Evolutionary conservation across 2,113 vertebrate species (phyloP), one percentile per base, ranked within the genome.

Genomic region (Willisornis vidua): DNA sequence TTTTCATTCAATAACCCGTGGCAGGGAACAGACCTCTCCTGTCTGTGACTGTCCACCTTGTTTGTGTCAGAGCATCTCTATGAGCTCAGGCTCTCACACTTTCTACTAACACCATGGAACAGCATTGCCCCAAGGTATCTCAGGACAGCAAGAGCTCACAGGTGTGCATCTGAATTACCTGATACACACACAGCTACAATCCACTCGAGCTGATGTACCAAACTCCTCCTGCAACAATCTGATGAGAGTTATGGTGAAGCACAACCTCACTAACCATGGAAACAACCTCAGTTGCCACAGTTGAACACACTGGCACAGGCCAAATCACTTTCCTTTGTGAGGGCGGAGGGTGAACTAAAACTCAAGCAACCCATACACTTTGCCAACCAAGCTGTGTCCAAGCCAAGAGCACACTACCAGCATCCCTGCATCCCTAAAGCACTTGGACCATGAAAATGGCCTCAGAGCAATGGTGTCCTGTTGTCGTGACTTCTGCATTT

Each of bases 101-200:
- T 68, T 52, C 45, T 52, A 39, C 25, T 67, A 83, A 61, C 10
- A 57, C 23, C 49, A 48, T 1, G 5, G 33, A 67, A 75, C 2
- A 59, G 48, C 23, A 54, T 3, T 73, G 39, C 79, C 90, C 19
- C 11, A 29, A 54, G n/a, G n/a, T 61, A 65, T 35, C 45, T 61
- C 58, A 61, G 35, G 59, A 65, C 18, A 90, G 25, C 41, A 76
- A 43, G 35, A 62, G 49, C 41, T 79, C 35, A 15, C 33, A 61
- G 41, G 18, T 17, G 35, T 51, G 49, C 17, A 10, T 29, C 25
- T 58, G 51, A 74, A 87, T 31, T 12, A 54, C 10, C 52, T 29
- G 28, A n/a, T 54, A 13, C 0, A 2, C 33, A 13, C 0, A n/a
- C 0, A 1, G 67, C 20, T 74, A 45, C 0, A 0, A 79, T 35